Conservation (phyloP, 1,140 invertebrate genomes). For the Eriocheir sinensis region DNA sequence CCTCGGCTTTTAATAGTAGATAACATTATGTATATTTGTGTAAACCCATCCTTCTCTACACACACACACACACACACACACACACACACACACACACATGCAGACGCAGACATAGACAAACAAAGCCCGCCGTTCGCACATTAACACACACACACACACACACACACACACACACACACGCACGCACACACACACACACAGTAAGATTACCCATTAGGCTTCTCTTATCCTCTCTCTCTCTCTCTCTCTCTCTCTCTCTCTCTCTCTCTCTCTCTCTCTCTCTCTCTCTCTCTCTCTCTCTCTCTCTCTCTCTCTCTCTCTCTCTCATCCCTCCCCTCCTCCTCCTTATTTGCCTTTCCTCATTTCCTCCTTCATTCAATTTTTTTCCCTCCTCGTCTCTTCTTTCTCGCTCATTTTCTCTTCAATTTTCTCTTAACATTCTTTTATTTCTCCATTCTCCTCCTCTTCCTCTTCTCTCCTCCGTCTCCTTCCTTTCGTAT, state of each 20-base stretch:
- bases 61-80: not conserved
- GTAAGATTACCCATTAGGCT: not conserved
- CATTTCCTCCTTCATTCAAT: not conserved
- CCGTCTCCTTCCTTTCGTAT: not conserved
- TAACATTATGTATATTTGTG: not conserved
- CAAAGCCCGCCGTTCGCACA: not conserved
- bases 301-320: not conserved
- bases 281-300: not conserved
- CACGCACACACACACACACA: constrained; percentile 41
- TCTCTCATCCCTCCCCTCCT: not conserved
- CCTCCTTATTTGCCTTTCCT: not conserved
- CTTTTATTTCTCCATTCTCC: not conserved
- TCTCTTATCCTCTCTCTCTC: not conserved
- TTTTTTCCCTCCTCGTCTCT: not conserved
- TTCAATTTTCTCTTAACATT: not conserved
- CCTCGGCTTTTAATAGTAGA: not conserved
- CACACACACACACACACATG: not conserved
- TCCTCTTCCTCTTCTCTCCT: not conserved
- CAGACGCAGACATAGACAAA: not conserved
- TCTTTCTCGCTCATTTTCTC: not conserved
- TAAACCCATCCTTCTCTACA: not conserved
- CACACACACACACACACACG: not conserved
- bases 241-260: not conserved
- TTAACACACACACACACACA: not conserved
- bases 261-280: not conserved